phyloP scores from a whole-genome alignment of 2,113 vertebrate species.

The Promerops cafer region DNA sequence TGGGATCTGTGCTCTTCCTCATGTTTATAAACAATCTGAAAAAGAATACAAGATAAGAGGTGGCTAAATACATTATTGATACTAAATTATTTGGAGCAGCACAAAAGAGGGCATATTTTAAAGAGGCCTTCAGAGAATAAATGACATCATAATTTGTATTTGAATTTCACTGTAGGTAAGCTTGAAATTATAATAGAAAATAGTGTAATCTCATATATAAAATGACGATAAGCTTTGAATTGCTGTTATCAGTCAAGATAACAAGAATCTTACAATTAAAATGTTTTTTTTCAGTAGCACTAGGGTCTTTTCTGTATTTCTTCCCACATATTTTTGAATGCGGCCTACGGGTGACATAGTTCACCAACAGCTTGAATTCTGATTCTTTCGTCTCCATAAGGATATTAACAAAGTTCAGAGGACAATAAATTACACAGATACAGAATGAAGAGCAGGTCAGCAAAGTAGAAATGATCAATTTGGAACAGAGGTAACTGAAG shows the following conservation, averaged over 20 bases:
- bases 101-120: not conserved
- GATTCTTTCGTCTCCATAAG: not conserved
- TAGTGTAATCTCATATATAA: not conserved
- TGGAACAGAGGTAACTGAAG: not conserved
- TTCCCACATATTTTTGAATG: not conserved
- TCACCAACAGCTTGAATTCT: not conserved
- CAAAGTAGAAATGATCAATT: not conserved
- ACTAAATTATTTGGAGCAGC: not conserved
- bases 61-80: not conserved
- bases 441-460: not conserved
- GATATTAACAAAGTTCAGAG: not conserved
- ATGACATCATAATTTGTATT: not conserved
- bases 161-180: not conserved
- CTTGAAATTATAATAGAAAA: not conserved
- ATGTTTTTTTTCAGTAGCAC: not conserved
- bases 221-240: not conserved
- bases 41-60: not conserved
- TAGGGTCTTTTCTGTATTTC: not conserved
- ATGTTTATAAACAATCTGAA: not conserved
- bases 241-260: not conserved
- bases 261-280: not conserved
- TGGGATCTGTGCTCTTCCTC: not conserved
- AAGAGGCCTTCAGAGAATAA: not conserved
- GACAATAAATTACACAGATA: not conserved
- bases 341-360: accelerated